Conservation (phyloP, 2,888 invertebrate genomes). For the Sinopyrophorus schimmeli region DNA sequence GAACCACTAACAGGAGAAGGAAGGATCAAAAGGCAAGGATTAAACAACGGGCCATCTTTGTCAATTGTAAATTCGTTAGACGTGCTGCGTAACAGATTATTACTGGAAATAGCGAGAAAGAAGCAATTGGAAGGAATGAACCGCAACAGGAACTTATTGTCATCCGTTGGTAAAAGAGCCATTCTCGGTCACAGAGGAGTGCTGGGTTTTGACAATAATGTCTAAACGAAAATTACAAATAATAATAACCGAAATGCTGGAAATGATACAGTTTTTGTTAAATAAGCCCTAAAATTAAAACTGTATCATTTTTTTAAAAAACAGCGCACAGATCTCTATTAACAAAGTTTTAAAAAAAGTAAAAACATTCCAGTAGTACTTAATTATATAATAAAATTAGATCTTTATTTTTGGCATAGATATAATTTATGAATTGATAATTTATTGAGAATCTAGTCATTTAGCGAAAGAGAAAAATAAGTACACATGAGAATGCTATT, state of each 20-base stretch:
- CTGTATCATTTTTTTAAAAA: constrained; percentile 25
- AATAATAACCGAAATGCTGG: constrained; percentile 15
- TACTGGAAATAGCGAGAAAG: constrained; percentile 81
- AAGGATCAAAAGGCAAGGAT: constrained; percentile 27
- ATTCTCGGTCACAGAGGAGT: constrained; percentile 36
- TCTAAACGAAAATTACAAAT: constrained; percentile 40
- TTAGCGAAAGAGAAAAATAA: constrained; percentile 15
- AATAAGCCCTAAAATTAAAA: constrained; percentile 28
- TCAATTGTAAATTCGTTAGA: constrained; percentile 88
- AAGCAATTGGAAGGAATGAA: constrained; percentile 77
- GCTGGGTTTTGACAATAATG: constrained; percentile 39
- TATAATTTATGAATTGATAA: not conserved
- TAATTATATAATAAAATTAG: constrained; percentile 6
- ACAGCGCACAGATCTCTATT: constrained; percentile 29
- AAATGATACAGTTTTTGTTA: constrained; percentile 31
- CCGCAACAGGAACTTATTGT: constrained; percentile 73
- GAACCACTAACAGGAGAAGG: constrained; percentile 22
- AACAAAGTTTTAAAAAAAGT: no score
- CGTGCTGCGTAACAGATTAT: constrained; percentile 77
- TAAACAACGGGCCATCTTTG: constrained; percentile 64
- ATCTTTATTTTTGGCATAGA: constrained; percentile 8
- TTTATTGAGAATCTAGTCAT: constrained; percentile 23
- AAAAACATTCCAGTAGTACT: constrained; percentile 24
- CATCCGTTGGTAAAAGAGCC: constrained; percentile 75
- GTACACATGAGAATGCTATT: constrained; percentile 12